Evolutionary conservation across 2,888 invertebrate species (phyloP), one percentile per base, ranked within the genome.

Genomic region (Heliconius sara): DNA sequence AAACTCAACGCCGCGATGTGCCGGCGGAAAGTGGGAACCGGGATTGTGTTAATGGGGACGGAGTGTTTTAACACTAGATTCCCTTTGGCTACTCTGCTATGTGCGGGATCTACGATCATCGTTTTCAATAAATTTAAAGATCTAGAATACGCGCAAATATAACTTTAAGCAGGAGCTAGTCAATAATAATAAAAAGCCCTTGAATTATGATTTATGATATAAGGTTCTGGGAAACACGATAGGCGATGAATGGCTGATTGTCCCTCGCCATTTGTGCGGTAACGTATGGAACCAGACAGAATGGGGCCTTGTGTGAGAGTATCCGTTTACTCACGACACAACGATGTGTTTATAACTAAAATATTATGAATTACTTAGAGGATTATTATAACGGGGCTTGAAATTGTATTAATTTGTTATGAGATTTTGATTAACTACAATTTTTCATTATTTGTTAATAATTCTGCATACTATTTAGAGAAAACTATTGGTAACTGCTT

Each of bases 231-330:
- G 79, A 68, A 80, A 80, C 34, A 60, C 67, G 79, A 79, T 80
- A 80, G 72, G 27, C 60, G 72, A 60, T 76, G 76, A 80, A 80
- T 57, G 76, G 52, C 12, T 65, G 80, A 76, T 80, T 80, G 57
- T 76, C 71, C 65, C 39, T 43, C 25, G 66, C 27, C 70, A 79
- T 66, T 76, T 63, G 65, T 57, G 34, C 71, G 71, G 65, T 52
- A 34, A 70, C 57, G 70, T 76, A 71, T 65, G 60, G 52, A 63
- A 65, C 34, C 70, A 79, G 79, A 79, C 79, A 79, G 76, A 65
- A 52, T 52, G 75, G 79, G 71, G 65, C 79, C 79, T 76, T 79
- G 79, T 79, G 52, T 22, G 66, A n/a, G 71, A 34, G 68, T 79
- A 70, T 79, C 79, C 47, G 67, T 19, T 79, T 66, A 71, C 79